Conservation (phyloP, 2,797 vertebrate genomes). For the Sebastes itinus region DNA sequence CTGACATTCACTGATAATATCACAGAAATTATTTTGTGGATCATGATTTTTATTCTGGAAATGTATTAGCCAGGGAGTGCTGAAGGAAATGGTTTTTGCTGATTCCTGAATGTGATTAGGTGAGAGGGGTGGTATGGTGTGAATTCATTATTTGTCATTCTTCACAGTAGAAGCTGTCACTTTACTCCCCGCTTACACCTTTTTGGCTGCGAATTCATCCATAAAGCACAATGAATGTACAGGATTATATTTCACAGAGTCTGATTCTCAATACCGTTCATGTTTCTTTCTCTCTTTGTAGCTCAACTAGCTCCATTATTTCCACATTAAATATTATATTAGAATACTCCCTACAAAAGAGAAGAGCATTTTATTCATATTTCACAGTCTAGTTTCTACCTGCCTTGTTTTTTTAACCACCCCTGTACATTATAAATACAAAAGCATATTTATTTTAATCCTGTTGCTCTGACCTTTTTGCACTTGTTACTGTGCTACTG, state of each 20-base stretch:
- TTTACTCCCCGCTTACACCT: constrained; percentile 16
- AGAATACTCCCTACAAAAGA: not conserved
- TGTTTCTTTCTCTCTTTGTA: constrained; percentile 20
- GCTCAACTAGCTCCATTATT: constrained; percentile 19
- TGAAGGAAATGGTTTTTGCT: constrained; percentile 66
- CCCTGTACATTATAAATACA: not conserved
- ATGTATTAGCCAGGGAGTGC: constrained; percentile 55
- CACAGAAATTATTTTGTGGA: constrained; percentile 67
- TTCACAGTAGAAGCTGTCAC: constrained; percentile 43
- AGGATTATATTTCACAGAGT: constrained; percentile 39
- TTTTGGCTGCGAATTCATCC: not conserved
- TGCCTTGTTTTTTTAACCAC: not conserved
- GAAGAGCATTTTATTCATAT: constrained; percentile 1
- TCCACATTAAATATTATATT: constrained; percentile 13
- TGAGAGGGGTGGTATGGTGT: constrained; percentile 39
- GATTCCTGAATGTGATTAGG: constrained; percentile 73
- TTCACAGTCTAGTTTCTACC: not conserved
- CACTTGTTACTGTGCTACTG: not conserved
- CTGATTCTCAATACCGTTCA: constrained; percentile 12
- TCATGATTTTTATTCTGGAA: constrained; percentile 63
- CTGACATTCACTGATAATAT: constrained; percentile 58
- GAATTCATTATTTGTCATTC: constrained; percentile 74
- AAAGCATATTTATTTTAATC: not conserved
- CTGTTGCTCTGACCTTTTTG: not conserved
- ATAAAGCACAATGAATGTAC: constrained; percentile 13